Conservation (phyloP, 1,140 invertebrate species). For the Venustaconcha ellipsiformis region DNA sequence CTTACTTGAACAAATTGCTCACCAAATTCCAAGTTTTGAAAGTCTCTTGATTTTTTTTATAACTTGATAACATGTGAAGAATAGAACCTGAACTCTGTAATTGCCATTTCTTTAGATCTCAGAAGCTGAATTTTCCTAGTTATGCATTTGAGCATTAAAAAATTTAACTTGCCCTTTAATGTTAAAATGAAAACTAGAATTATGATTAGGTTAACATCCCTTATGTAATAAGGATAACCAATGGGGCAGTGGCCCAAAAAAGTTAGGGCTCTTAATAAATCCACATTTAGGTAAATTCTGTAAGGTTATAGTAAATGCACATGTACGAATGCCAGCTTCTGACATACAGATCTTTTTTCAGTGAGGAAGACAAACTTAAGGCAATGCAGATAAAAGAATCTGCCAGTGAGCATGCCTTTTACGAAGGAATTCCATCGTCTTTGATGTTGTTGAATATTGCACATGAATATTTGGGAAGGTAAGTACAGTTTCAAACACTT, state of each 20-base stretch:
- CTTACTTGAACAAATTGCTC: no score
- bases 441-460: conserved; percentile 77
- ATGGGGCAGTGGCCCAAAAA: no score
- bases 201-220: neutral
- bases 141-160: neutral
- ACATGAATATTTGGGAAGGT: conserved; percentile 86
- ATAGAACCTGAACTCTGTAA: no score
- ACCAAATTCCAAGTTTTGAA: no score
- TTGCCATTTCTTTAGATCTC: neutral
- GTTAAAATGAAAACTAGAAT: neutral
- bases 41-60: no score
- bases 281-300: neutral
- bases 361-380: conserved; percentile 51
- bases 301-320: neutral
- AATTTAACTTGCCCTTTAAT: neutral
- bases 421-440: conserved; percentile 78
- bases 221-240: neutral
- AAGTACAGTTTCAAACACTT: conserved; percentile 34
- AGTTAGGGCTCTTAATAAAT: neutral
- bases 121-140: neutral
- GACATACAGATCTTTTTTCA: conserved; percentile 34
- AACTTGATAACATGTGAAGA: no score
- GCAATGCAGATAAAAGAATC: conserved; percentile 70
- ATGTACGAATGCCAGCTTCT: conserved; percentile 10
- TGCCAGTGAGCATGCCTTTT: conserved; percentile 71